These are phyloP conservation scores for Calcarius lapponicus DNA, from an alignment of 2,797 vertebrate species.

Conservation along the genomic window DNA sequence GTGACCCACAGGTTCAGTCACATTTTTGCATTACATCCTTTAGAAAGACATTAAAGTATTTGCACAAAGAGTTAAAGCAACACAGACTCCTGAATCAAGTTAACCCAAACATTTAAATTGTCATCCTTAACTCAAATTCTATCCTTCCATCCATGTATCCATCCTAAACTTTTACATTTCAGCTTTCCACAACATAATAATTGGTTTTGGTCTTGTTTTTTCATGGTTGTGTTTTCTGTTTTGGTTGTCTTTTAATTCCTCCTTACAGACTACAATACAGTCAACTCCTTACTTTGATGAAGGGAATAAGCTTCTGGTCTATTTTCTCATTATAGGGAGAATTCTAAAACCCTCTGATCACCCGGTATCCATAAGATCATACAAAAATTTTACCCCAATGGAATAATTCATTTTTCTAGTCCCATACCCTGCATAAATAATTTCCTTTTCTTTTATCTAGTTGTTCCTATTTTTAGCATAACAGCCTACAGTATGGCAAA, in stretches of 20 bases:
- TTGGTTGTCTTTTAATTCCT: no score
- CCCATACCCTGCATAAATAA: neutral
- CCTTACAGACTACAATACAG: neutral
- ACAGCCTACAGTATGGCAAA: neutral
- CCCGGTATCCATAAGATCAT: neutral
- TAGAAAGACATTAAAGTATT: neutral
- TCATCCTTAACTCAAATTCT: neutral
- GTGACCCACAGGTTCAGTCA: neutral
- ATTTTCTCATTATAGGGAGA: neutral
- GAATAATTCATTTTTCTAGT: neutral
- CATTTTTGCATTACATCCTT: neutral
- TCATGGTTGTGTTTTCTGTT: neutral
- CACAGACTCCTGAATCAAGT: rapidly evolving
- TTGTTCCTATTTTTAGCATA: neutral
- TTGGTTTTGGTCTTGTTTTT: neutral
- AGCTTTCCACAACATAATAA: neutral
- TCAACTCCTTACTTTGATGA: neutral
- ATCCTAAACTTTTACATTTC: neutral
- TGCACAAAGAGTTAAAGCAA: neutral
- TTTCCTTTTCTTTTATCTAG: neutral
- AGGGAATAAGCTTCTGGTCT: rapidly evolving
- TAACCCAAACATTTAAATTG: neutral
- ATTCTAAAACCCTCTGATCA: neutral
- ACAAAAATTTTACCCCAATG: neutral
- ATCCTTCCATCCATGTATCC: neutral